A percentile compares a stretch with the other conserved stretches of the same genome.
Conservation (phyloP, 2,113 vertebrate genomes). For the Lonchura striata region DNA sequence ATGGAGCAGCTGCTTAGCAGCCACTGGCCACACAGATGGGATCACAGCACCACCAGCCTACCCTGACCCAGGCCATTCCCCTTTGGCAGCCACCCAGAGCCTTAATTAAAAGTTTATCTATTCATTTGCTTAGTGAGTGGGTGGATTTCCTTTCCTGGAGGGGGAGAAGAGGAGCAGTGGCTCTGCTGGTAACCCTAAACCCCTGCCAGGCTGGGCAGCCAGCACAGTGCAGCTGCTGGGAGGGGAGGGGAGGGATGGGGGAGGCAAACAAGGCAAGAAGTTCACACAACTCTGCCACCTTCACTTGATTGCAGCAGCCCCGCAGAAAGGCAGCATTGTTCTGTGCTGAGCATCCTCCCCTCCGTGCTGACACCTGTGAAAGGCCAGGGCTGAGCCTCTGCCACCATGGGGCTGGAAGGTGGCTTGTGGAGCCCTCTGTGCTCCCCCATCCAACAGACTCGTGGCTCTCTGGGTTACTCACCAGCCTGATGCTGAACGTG, state of each 20-base stretch:
- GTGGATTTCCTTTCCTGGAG: not conserved
- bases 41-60: not conserved
- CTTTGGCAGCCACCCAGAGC: not conserved
- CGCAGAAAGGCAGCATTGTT: not conserved
- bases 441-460: not conserved
- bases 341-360: not conserved
- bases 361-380: accelerated
- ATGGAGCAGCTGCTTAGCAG: not conserved
- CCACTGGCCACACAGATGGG: accelerated
- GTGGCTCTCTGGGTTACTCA: not conserved
- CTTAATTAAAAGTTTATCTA: slow-evolving; percentile 6
- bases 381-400: not conserved
- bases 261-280: not conserved
- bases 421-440: not conserved
- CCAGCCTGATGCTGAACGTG: accelerated
- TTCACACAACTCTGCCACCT: not conserved
- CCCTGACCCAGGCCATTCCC: not conserved
- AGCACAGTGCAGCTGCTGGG: not conserved
- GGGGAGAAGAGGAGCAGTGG: not conserved
- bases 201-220: not conserved
- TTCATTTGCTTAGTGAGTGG: not conserved
- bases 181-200: not conserved
- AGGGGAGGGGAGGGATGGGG: not conserved
- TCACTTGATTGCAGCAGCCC: not conserved
- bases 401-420: accelerated